These are phyloP conservation scores for Spodoptera littoralis DNA, from an alignment of 2,888 invertebrate genomes.

Conservation along the genomic window DNA sequence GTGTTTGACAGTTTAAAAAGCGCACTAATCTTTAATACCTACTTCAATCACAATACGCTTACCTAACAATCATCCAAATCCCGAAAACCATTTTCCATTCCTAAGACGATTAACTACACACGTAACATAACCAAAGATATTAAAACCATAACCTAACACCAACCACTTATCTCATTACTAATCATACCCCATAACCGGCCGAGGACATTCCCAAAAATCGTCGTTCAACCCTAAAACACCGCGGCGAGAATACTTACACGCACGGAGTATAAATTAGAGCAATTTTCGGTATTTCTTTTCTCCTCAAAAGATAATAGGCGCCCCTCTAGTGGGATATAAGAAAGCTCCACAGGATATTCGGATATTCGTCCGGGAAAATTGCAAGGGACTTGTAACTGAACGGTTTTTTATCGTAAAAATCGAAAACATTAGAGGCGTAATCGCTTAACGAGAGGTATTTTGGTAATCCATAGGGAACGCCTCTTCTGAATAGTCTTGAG, in stretches of 20 bases:
- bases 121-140: constrained; percentile 2
- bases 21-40: no score
- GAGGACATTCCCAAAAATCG: constrained; percentile 16
- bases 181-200: constrained; percentile 23
- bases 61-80: no score
- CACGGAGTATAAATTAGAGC: constrained; percentile 72
- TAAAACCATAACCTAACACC: not conserved
- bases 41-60: no score
- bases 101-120: not conserved
- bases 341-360: constrained; percentile 74
- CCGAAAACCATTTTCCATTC: no score
- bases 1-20: no score
- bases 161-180: not conserved
- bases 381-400: constrained; percentile 45
- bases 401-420: constrained; percentile 58
- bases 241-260: constrained; percentile 53
- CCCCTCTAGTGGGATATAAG: constrained; percentile 77
- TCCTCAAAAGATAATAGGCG: constrained; percentile 76
- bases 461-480: constrained; percentile 43
- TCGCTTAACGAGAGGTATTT: constrained; percentile 68
- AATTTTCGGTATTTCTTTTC: constrained; percentile 80
- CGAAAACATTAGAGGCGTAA: constrained; percentile 68
- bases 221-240: constrained; percentile 20
- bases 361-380: constrained; percentile 59
- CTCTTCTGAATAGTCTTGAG: constrained; percentile 35